These are phyloP conservation scores for Sebastes elongatus DNA, from an alignment of 2,797 vertebrate species.

Conservation along the genomic window DNA sequence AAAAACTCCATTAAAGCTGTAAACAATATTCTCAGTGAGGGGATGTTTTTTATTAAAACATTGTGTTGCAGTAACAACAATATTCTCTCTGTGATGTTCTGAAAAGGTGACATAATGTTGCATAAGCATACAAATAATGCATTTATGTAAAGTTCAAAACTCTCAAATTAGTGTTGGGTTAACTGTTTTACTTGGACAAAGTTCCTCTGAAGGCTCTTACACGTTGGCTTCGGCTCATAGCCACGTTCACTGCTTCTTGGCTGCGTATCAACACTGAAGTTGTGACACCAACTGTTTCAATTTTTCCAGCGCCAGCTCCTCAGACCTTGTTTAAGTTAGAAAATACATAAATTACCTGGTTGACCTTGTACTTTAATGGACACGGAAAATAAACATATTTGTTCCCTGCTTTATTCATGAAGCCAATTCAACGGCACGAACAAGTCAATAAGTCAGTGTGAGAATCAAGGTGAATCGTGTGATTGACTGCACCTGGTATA, in stretches of 20 bases:
- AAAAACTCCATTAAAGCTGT: not conserved
- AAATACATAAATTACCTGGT: conserved; percentile 60
- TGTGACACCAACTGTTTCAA: conserved; percentile 24
- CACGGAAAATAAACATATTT: conserved; percentile 70
- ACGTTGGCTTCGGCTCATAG: not conserved
- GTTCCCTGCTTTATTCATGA: conserved; percentile 76
- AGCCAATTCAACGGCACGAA: conserved; percentile 61
- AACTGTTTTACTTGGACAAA: not conserved
- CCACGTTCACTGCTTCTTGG: not conserved
- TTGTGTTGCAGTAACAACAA: not conserved
- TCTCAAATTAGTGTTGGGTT: not conserved
- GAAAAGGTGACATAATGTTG: not conserved
- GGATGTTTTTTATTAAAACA: not conserved
- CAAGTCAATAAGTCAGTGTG: conserved; percentile 71
- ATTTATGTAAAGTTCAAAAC: not conserved
- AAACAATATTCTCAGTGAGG: not conserved
- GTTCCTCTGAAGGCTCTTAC: not conserved
- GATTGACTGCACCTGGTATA: conserved; percentile 64
- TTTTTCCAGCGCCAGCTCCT: conserved; percentile 17
- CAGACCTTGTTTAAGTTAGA: conserved; percentile 57
- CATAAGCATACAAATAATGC: not conserved
- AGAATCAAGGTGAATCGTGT: conserved; percentile 74
- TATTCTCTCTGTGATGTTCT: not conserved
- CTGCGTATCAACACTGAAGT: conserved; percentile 3
- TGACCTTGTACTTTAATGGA: conserved; percentile 70